Conservation (phyloP, 2,888 invertebrate genomes). For the Rambutsinella grinnellia region DNA sequence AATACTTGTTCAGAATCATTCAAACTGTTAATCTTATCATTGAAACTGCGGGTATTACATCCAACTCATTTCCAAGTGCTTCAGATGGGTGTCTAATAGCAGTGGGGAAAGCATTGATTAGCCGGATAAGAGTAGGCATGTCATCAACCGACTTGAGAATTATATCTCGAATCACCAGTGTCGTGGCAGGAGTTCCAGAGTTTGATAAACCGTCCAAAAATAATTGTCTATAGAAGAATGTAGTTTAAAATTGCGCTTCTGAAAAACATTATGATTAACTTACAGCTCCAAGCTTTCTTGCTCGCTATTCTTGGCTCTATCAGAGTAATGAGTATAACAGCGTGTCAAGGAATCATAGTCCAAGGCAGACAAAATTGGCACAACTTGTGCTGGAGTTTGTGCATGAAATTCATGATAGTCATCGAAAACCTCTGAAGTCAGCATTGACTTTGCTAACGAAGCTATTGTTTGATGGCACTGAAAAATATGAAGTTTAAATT, state of each 20-base stretch:
- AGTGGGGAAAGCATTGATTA: constrained; percentile 55
- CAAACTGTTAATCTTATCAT: background rate
- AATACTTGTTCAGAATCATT: constrained; percentile 1
- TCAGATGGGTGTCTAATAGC: constrained; percentile 64
- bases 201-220: constrained; percentile 62
- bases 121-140: constrained; percentile 20
- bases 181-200: constrained; percentile 59
- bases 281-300: constrained; percentile 59
- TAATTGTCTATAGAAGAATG: constrained; percentile 56
- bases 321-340: constrained; percentile 48
- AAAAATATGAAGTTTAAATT: too few species aligned
- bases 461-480: constrained; percentile 43
- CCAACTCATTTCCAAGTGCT: constrained; percentile 61
- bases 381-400: constrained; percentile 54
- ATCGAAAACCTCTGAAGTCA: constrained; percentile 36
- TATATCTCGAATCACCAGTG: constrained; percentile 60
- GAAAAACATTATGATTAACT: constrained; percentile 5
- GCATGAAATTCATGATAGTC: constrained; percentile 57
- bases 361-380: constrained; percentile 57
- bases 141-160: constrained; percentile 53
- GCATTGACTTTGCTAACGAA: constrained; percentile 51
- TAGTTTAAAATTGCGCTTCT: background rate
- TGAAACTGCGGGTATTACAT: constrained; percentile 50
- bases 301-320: constrained; percentile 24
- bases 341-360: constrained; percentile 59